Conservation (phyloP, 2,113 vertebrate genomes). For the Salvator merianae region DNA sequence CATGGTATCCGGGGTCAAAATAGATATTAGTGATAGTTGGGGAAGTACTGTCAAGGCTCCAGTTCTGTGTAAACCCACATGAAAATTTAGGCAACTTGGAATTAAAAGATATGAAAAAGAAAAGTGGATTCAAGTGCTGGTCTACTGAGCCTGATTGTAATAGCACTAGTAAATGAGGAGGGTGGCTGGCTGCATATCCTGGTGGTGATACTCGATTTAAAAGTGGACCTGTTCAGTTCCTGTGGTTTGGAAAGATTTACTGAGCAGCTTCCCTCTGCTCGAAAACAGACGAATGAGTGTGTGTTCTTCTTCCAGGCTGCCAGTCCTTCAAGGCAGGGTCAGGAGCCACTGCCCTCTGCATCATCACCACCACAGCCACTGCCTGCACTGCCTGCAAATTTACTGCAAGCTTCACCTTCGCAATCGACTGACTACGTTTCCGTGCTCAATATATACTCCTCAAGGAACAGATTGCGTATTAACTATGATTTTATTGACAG, state of each 20-base stretch:
- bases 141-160: no score
- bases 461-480: accelerated
- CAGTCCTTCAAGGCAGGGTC: no score
- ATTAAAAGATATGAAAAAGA: no score
- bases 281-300: slow-evolving; percentile 18
- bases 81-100: no score
- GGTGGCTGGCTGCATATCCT: background rate
- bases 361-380: accelerated
- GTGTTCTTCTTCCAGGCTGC: background rate
- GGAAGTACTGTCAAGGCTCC: no score
- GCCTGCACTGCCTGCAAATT: accelerated
- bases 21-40: no score
- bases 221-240: background rate
- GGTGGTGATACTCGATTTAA: background rate
- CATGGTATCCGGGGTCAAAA: no score
- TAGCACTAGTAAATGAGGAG: no score
- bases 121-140: no score
- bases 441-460: slow-evolving; percentile 15
- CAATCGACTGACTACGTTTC: slow-evolving; percentile 44
- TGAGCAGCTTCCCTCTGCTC: background rate
- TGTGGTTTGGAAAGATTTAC: background rate
- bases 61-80: no score
- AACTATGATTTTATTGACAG: accelerated
- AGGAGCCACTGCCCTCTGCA: background rate
- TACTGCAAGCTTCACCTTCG: accelerated